Percentiles rank a stretch among this genome's conserved stretches.
Conservation (phyloP, 2,113 vertebrate species). For the Merops nubicus region DNA sequence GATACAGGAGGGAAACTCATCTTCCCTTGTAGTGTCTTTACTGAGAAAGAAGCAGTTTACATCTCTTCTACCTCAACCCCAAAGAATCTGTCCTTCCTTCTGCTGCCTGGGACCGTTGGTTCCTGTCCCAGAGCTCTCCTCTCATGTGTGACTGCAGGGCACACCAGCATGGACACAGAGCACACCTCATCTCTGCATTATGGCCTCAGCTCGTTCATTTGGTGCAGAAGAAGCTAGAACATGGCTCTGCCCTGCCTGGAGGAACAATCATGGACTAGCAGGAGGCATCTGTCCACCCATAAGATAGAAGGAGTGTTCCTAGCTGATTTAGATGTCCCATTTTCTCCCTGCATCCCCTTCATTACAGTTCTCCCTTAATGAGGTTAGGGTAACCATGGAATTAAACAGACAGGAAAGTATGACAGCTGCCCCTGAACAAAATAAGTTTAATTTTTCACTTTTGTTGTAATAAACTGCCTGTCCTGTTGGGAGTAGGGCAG, state of each 20-base stretch:
- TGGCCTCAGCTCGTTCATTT: not conserved
- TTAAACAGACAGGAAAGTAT: not conserved
- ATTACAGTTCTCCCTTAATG: not conserved
- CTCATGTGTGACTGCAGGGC: not conserved
- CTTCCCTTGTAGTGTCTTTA: not conserved
- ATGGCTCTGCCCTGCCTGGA: not conserved
- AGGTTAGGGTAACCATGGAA: not conserved
- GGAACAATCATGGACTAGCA: not conserved
- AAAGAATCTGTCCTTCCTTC: not conserved
- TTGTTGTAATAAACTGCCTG: not conserved
- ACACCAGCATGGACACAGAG: not conserved
- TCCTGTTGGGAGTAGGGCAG: not conserved
- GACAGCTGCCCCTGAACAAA: not conserved
- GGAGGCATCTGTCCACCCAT: not conserved
- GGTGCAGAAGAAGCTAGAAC: not conserved
- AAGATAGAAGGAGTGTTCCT: not conserved
- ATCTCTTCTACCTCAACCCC: fast-evolving
- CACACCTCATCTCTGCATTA: not conserved
- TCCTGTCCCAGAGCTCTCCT: not conserved
- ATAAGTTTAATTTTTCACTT: not conserved
- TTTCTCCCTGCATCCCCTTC: not conserved
- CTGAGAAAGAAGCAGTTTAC: not conserved
- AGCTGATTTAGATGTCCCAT: not conserved
- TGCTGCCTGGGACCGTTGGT: not conserved
- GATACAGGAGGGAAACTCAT: not conserved